A percentile compares a stretch with the other conserved stretches of the same genome.
Evolutionary conservation across 2,797 vertebrate genomes (phyloP).

Genomic region (Diglossa cyanea): DNA sequence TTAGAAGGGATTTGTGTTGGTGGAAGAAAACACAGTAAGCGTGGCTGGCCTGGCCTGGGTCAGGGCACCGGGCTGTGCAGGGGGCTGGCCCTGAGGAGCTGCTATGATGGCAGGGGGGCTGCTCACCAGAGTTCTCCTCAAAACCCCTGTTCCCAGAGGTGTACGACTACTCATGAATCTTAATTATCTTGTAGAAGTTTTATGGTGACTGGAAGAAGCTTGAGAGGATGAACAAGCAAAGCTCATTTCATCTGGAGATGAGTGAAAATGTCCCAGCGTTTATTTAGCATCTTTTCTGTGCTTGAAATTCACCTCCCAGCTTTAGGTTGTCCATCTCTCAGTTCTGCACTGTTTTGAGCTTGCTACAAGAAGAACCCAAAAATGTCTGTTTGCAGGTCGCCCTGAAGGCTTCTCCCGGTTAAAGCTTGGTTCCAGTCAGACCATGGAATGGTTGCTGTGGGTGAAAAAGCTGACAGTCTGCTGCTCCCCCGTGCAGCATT

Average conservation of each 20-base stretch:
- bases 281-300: not conserved
- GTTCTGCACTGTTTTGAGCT: not conserved
- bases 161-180: fast-evolving
- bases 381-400: not conserved
- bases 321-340: not conserved
- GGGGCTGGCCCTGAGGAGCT: not conserved
- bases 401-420: not conserved
- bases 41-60: not conserved
- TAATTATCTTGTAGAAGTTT: not conserved
- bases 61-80: not conserved
- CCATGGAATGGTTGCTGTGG: not conserved
- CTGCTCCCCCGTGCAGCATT: not conserved
- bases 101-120: not conserved
- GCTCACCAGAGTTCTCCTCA: not conserved
- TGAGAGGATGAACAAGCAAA: not conserved
- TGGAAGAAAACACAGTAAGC: not conserved
- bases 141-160: not conserved
- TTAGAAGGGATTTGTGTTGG: constrained; percentile 33
- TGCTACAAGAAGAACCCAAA: not conserved
- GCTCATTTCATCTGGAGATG: not conserved
- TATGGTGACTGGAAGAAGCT: not conserved
- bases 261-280: not conserved
- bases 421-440: not conserved
- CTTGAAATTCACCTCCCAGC: not conserved
- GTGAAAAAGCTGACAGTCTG: not conserved